Base-by-base conservation (phyloP, 2,113 vertebrate species). In the Microcebus griseorufus region DNA sequence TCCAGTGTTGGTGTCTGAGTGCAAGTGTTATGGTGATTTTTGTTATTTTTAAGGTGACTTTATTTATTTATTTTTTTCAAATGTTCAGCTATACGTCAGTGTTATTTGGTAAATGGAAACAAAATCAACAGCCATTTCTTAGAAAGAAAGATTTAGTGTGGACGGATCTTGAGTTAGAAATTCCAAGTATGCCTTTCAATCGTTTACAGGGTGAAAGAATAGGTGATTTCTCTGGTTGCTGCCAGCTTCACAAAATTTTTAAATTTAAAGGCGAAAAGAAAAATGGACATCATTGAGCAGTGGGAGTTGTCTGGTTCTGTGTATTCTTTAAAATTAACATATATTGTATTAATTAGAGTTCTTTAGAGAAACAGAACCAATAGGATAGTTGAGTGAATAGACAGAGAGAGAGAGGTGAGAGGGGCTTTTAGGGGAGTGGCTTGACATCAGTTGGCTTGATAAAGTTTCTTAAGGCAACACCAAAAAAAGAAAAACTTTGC, bases 401-500 rank as follows among this genome's bases (percentile, higher is more conserved):
- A 25, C 1, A 2, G 48, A 14, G 16, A 29, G 13, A 42, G 48
- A 48, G 48, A 48, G 48, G 23, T 23, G 16, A 32, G 42, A n/a
- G 14, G 32, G 14, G 3, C 53, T 93, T 22, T 78, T 34, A 8
- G 13, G 14, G 42, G 32, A 48, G 48, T 48, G 48, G 48, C 39
- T 18, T 9, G 9, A 20, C 22, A 11, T 3, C 23, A 17, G 34
- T n/a, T n/a, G n/a, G n/a, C n/a, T 98, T 98, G 95, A 93, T 97
- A 94, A 75, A 78, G 82, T 96, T 97, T 96, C 95, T 90, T 97
- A 98, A 92, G 98, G 98, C 97, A 95, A 97, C 64, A 96, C 42
- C 65, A 79, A 25, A 39, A 92, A 69, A 88, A 88, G 96, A 80
- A 88, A 97, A 93, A 76, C 84, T 84, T 96, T 98, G 98, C 98